phyloP scores from a whole-genome alignment of 2,888 invertebrate genomes.

The Vesta saturnalis region DNA sequence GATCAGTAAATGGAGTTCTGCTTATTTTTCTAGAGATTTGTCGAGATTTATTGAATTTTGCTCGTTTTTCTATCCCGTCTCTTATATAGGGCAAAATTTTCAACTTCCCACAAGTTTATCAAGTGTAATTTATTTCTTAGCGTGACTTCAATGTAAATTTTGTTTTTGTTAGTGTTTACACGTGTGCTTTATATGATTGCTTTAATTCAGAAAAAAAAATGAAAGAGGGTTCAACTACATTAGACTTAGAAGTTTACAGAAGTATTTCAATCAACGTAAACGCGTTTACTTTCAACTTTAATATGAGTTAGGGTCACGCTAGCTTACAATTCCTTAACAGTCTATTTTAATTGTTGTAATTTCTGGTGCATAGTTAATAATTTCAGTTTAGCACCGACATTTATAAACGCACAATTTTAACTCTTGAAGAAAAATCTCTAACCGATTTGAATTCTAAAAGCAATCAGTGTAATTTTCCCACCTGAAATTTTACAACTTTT shows the following conservation, averaged over 20 bases:
- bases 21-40: slow-evolving; percentile 9
- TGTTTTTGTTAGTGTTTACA: background rate
- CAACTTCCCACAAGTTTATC: slow-evolving; percentile 18
- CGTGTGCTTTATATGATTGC: background rate
- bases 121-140: slow-evolving; percentile 26
- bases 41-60: slow-evolving; percentile 23
- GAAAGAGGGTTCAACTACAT: slow-evolving; percentile 14
- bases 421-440: background rate
- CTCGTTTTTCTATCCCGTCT: slow-evolving; percentile 19
- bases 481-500: background rate
- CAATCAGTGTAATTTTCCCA: background rate
- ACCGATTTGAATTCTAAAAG: background rate
- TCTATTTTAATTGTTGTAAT: slow-evolving; percentile 45
- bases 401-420: background rate
- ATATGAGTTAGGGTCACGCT: slow-evolving; percentile 34
- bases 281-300: slow-evolving; percentile 24
- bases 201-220: background rate
- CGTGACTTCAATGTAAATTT: slow-evolving; percentile 15
- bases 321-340: slow-evolving; percentile 34
- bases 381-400: slow-evolving; percentile 39
- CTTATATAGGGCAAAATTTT: slow-evolving; percentile 14
- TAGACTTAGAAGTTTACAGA: slow-evolving; percentile 33
- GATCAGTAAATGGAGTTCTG: slow-evolving; percentile 3
- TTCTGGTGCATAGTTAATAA: slow-evolving; percentile 44
- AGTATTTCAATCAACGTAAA: slow-evolving; percentile 43